Evolutionary conservation across 2,888 invertebrate genomes (phyloP), one percentile per base, ranked within the genome.

Genomic region (Lasioglossum malachurum): DNA sequence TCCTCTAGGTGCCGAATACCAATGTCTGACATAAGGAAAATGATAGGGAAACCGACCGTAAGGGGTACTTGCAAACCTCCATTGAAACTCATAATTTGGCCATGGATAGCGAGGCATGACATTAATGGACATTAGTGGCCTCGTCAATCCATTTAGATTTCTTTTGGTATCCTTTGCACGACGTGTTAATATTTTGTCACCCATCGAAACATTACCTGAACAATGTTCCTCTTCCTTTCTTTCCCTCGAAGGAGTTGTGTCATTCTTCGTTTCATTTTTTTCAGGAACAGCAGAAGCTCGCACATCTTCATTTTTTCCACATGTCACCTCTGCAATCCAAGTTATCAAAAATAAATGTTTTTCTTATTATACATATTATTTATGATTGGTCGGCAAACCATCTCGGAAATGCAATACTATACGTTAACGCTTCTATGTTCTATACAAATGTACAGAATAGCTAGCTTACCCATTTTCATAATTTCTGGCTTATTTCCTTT

Each of bases 121-220:
- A 41, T 71, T 75, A 75, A 27, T 44, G 35, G 35, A 35, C 57
- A 49, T 27, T 57, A 7, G 44, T 53, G 76, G 75, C 73, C 49
- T 75, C 4, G 5, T 35, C 0, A 23, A n/a, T 72, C 75, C 75
- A 72, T 79, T 74, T 64, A 41, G 71, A 74, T 64, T 57, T 64
- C 41, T 74, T 23, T 78, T 82, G 27, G 35, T 57, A 72, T 82
- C 71, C 78, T 46, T 83, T 78, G 72, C 38, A 72, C 77, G 67
- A 80, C 74, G 57, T 76, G 74, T 75, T 79, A 88, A n/a, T 73
- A 84, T 46, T 71, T 77, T 78, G 38, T 85, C 79, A 73, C 75
- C 71, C 35, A 75, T 71, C 71, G 86, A 83, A 75, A 83, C 72
- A 81, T 91, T 89, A 91, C 89, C 88, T 89, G 82, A 46, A 57